Evolutionary conservation across 2,113 vertebrate species (phyloP).

Genomic region (Ivindomyrus marchei): DNA sequence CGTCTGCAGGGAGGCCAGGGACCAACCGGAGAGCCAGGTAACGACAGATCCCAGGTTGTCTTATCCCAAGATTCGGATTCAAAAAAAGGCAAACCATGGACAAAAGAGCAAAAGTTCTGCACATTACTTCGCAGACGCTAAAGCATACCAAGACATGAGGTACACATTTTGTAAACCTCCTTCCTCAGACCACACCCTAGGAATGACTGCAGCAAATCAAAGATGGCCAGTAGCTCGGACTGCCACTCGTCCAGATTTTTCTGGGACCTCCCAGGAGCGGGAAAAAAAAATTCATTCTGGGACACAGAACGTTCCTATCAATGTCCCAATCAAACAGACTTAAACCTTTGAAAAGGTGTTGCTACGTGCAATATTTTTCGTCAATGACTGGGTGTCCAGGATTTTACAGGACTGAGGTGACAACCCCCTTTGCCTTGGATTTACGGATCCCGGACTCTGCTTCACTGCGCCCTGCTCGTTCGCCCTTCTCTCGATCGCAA

Average conservation of each 20-base stretch:
- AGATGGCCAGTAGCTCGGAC: not conserved
- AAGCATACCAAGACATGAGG: not conserved
- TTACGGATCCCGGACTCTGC: too few species aligned
- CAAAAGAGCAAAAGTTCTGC: not conserved
- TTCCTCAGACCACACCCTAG: not conserved
- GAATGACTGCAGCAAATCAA: not conserved
- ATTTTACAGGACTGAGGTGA: not conserved
- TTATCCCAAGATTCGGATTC: not conserved
- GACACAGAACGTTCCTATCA: not conserved
- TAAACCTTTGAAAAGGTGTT: not conserved
- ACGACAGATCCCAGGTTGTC: not conserved
- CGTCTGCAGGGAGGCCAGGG: not conserved
- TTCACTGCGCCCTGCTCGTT: too few species aligned
- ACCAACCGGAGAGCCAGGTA: not conserved
- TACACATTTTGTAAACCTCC: not conserved
- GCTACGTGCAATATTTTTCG: not conserved
- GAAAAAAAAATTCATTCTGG: not conserved
- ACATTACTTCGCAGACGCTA: not conserved
- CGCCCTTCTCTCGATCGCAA: too few species aligned
- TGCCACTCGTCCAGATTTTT: not conserved
- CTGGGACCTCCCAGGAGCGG: not conserved
- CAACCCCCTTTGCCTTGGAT: not conserved
- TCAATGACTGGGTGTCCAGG: not conserved
- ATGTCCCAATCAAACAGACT: not conserved
- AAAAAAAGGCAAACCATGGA: not conserved